phyloP scores from a whole-genome alignment of 1,140 invertebrate species.

The Drosophila azteca region DNA sequence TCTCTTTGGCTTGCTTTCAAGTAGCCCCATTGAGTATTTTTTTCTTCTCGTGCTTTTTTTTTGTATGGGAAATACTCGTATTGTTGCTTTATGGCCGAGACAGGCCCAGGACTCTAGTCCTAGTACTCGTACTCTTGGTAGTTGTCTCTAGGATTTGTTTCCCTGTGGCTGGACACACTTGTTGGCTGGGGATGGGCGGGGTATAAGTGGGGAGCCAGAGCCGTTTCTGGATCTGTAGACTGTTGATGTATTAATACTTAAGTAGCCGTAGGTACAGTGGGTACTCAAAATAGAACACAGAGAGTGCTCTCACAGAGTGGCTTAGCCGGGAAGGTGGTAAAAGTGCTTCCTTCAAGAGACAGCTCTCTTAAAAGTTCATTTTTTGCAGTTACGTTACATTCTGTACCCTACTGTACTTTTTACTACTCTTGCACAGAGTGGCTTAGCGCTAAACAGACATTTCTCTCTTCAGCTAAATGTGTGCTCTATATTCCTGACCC shows the following conservation, averaged over 20 bases:
- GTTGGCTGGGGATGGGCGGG: no score
- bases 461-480: no score
- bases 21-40: constrained; percentile 3
- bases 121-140: background rate
- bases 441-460: no score
- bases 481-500: no score
- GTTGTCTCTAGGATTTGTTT: constrained; percentile 2
- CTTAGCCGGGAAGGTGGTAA: no score
- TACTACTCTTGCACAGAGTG: no score
- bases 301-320: no score
- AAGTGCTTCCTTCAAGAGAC: no score
- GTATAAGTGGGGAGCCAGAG: constrained; percentile 8
- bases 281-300: no score
- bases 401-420: constrained; percentile 8
- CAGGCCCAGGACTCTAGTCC: constrained; percentile 3
- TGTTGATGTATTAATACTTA: constrained; percentile 51
- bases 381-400: no score
- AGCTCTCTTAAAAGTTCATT: no score
- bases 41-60: constrained; percentile 6
- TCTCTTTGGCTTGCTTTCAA: no score
- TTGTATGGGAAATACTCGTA: constrained; percentile 5
- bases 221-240: constrained; percentile 28
- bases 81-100: constrained; percentile 11
- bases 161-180: constrained; percentile 1
- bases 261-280: constrained; percentile 11